Base-by-base conservation (phyloP, 2,888 invertebrate species). In the Liopterus haemorrhoidalis region DNA sequence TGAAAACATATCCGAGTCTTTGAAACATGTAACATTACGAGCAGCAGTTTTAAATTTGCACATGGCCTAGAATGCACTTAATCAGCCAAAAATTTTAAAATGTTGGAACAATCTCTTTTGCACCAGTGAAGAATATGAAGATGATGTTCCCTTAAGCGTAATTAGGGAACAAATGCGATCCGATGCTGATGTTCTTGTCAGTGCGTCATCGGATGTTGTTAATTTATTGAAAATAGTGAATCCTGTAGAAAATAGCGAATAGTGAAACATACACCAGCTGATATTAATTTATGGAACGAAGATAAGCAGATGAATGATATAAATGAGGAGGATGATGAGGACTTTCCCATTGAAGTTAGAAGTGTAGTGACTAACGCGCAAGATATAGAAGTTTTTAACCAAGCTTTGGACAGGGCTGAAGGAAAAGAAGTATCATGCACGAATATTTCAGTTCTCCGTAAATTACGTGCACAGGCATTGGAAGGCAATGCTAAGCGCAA, bases 381-480 rank as follows among this genome's bases (percentile, higher is more conserved):
- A 32, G 32, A 14, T 32, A 6, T 32, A 32, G 5, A 32, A 32
- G 32, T 32, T n/a, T 28, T n/a, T 28, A 28, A 28, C 14, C 11
- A 27, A 27, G 5, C 35, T 33, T 33, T 33, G 35, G 35, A 33
- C 18, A n/a, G 16, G 5, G 19, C 35, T 33, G 35, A 33, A 33
- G 12, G 35, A 33, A 33, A 33, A 33, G 35, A 33, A 33, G 35
- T 33, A 15, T 33, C 35, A 33, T 14, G 18, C 15, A 15, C 35
- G 15, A 19, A 33, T 33, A 33, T 33, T 33, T 33, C 18, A 33
- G 35, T 33, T 33, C 35, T 14, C 35, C 15, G 19, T 33, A 33
- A 33, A 15, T 33, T 33, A 33, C 35, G 35, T 5, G 35, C 35
- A n/a, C n/a, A n/a, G n/a, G n/a, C n/a, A n/a, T n/a, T n/a, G n/a